Evolutionary conservation across 2,113 vertebrate species (phyloP), one percentile per base, ranked within the genome.

Genomic region (Dunckerocampus dactyliophorus): DNA sequence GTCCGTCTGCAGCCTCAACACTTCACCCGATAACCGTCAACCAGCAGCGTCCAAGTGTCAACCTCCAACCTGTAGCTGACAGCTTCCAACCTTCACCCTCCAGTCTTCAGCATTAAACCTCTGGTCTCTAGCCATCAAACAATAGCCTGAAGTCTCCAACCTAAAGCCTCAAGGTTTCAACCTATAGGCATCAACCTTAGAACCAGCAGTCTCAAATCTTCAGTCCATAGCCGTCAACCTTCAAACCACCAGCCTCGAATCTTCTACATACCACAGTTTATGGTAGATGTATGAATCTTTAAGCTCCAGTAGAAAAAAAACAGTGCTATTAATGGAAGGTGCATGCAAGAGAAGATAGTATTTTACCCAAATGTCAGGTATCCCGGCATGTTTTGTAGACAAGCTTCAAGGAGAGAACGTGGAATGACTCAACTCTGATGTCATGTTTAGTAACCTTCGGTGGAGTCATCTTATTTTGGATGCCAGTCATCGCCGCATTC

Each of bases 401-500:
- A 47, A 21, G 20, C 56, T 43, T 48, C n/a, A 31, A 7, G 47
- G 12, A 48, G 53, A 66, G 49, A 61, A 19, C 54, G 22, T 64
- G 39, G 31, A 53, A 58, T 12, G 24, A 20, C 47, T 61, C 12
- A 14, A 28, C 22, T 75, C n/a, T 22, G 48, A 58, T 22, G 24
- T 51, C 49, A 55, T 15, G 19, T 68, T 67, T 39, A 66, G 53
- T 59, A 20, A 72, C 42, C 52, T 65, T 64, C 56, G 43, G 47
- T 24, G 50, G 51, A 53, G 56, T 54, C 2, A 62, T 45, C 28
- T 2, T 62, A 34, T 51, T 55, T 51, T 43, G 12, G 39, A 47
- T 52, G 66, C 63, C 65, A 67, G 17, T 65, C 61, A 43, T 69
- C 39, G 28, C 49, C 46, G 42, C n/a, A 19, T 66, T 63, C 16